Conservation (phyloP, 2,113 vertebrate genomes). For the Amia ocellicauda region DNA sequence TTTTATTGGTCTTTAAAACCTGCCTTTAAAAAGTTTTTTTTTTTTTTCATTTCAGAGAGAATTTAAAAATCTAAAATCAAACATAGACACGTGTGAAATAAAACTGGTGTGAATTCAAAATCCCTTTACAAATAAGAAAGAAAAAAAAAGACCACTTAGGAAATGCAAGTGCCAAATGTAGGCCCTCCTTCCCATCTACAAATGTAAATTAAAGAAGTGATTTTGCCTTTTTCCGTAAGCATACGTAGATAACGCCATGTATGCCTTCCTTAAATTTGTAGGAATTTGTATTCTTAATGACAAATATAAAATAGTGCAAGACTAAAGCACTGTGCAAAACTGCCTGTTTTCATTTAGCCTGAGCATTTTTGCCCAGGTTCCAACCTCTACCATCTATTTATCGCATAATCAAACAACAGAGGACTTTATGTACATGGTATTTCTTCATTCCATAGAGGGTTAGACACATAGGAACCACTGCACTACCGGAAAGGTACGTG, state of each 20-base stretch:
- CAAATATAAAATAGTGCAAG: constrained; percentile 92
- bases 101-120: constrained; percentile 41
- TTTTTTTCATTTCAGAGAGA: constrained; percentile 24
- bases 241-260: constrained; percentile 22
- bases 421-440: constrained; percentile 51
- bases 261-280: constrained; percentile 35
- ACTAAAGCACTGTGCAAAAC: constrained; percentile 94
- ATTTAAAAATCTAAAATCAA: constrained; percentile 35
- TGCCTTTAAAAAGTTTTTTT: constrained; percentile 11
- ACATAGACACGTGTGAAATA: constrained; percentile 37
- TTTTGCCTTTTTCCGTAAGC: constrained; percentile 1
- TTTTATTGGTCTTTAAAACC: constrained; percentile 55
- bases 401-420: constrained; percentile 3
- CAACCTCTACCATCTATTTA: constrained; percentile 57
- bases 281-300: constrained; percentile 34
- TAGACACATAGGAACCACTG: constrained; percentile 25
- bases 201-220: too few species aligned
- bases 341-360: constrained; percentile 88
- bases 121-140: constrained; percentile 58
- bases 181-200: not conserved
- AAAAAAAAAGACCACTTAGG: constrained; percentile 56
- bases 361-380: constrained; percentile 86
- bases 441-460: constrained; percentile 55
- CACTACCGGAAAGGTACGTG: constrained; percentile 33
- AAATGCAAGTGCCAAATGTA: constrained; percentile 33